Evolutionary conservation across 2,888 invertebrate species (phyloP), one percentile per base, ranked within the genome.

Genomic region (Lordiphosa andalusiaca): DNA sequence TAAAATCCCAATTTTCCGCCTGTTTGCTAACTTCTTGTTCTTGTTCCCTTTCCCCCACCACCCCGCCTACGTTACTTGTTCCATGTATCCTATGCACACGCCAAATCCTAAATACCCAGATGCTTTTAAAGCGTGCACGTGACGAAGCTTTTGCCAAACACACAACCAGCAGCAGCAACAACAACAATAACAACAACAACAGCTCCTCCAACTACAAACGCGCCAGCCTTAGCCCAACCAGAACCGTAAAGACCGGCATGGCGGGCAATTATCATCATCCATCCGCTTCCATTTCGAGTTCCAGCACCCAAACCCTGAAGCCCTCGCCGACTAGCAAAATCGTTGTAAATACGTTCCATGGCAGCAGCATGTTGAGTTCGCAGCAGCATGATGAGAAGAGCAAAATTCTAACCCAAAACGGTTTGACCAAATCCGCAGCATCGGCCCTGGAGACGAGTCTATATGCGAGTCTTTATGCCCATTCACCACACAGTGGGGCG

Each of bases 281-380:
- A 9, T 21, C 41, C 4, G 36, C 42, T n/a, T 46, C 25, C 13
- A 3, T 64, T 6, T 59, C 70, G 44, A 64, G 69, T 52, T 49
- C 69, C 7, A 80, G 81, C 53, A 64, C 56, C 6, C 59, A 81
- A 4, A 76, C 76, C 2, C 38, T 77, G 30, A 81, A 75, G 57
- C 60, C 73, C 25, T 41, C 80, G 50, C 67, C 74, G 42, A 25
- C 84, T 60, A 84, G 69, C 60, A 89, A 89, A 73, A 86, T 88
- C 49, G 87, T 89, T 59, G 89, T 89, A 35, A 89, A 88, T 67
- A 84, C 88, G 59, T 89, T 89, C 71, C 89, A 89, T 69, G 88
- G 87, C 59, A 89, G 86, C 77, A 88, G 81, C 65, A 67, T 89
- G 75, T 74, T 89, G 48, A 87, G 61, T 65, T 72, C 85, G 12